Percentiles rank a stretch among this genome's conserved stretches.
Conservation (phyloP, 2,113 vertebrate species). For the Mellivora capensis region DNA sequence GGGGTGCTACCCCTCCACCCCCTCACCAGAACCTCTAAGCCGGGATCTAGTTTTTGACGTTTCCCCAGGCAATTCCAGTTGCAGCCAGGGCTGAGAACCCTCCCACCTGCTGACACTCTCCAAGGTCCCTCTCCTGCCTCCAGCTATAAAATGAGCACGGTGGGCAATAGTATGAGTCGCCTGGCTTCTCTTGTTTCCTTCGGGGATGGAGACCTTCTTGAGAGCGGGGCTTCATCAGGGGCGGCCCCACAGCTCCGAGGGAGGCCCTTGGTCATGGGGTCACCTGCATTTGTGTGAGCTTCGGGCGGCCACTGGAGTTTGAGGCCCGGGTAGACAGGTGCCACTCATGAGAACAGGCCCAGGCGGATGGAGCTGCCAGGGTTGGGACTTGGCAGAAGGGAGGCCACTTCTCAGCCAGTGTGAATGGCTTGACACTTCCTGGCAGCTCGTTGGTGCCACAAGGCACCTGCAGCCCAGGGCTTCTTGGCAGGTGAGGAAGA, state of each 20-base stretch:
- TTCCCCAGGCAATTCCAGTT: neutral
- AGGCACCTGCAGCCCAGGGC: slow-evolving; percentile 35
- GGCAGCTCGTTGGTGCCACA: neutral
- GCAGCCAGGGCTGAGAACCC: neutral
- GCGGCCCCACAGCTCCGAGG: rapidly evolving
- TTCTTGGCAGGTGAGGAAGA: slow-evolving; percentile 57
- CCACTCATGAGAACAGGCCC: neutral
- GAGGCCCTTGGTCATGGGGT: neutral
- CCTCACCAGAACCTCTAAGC: neutral
- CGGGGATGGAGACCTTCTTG: neutral
- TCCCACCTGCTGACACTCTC: neutral
- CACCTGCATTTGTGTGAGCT: neutral
- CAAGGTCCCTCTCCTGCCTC: neutral
- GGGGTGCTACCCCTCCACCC: neutral
- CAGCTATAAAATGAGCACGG: neutral
- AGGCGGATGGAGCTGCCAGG: neutral
- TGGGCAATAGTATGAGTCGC: neutral
- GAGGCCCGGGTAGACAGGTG: neutral
- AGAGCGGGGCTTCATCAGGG: neutral
- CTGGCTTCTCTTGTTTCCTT: neutral
- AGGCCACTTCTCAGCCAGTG: neutral
- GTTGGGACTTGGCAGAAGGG: slow-evolving; percentile 3
- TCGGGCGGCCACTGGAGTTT: neutral
- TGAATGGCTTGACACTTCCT: neutral
- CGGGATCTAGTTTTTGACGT: neutral